A percentile compares a stretch with the other conserved stretches of the same genome.
These are phyloP conservation scores for Plumapathes pennacea DNA, from an alignment of 92 coral and sea anemone genomes.

Conservation along the genomic window DNA sequence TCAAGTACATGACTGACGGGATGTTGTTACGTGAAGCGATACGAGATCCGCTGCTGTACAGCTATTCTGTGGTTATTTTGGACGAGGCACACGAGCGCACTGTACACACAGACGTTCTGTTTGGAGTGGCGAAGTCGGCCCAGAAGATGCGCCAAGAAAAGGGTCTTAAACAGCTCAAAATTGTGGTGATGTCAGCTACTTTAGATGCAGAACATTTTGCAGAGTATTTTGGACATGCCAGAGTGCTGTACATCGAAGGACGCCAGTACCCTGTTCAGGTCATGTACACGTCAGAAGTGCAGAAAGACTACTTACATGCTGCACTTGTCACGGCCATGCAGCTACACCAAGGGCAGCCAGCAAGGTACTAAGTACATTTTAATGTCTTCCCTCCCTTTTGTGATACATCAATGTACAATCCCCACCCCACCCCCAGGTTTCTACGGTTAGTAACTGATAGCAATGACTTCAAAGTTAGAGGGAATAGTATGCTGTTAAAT, in stretches of 20 bases:
- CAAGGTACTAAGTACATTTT: too few species aligned
- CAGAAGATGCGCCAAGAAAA: conserved; percentile 67
- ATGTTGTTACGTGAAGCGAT: conserved; percentile 92
- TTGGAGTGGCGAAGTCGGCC: conserved; percentile 92
- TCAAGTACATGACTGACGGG: conserved; percentile 98
- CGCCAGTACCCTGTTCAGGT: conserved; percentile 87
- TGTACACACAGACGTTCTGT: conserved; percentile 90
- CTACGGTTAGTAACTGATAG: too few species aligned
- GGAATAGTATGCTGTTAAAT: too few species aligned
- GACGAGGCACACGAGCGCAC: conserved; percentile 99
- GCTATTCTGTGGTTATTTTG: conserved; percentile 78
- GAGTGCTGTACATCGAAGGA: conserved; percentile 93
- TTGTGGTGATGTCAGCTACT: conserved; percentile 97
- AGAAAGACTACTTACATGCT: conserved; percentile 89
- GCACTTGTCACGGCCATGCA: conserved; percentile 88
- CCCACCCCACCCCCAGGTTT: too few species aligned
- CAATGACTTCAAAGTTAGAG: too few species aligned
- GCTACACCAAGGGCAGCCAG: conserved; percentile 83
- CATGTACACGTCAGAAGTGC: conserved; percentile 84
- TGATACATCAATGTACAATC: too few species aligned
- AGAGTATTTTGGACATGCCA: conserved; percentile 74
- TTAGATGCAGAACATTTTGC: conserved; percentile 97
- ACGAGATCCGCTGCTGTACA: conserved; percentile 77
- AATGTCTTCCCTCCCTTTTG: too few species aligned
- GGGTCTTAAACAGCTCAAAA: conserved; percentile 66